Evolutionary conservation across 2,113 vertebrate genomes (phyloP).

Genomic region (Lonchura striata): DNA sequence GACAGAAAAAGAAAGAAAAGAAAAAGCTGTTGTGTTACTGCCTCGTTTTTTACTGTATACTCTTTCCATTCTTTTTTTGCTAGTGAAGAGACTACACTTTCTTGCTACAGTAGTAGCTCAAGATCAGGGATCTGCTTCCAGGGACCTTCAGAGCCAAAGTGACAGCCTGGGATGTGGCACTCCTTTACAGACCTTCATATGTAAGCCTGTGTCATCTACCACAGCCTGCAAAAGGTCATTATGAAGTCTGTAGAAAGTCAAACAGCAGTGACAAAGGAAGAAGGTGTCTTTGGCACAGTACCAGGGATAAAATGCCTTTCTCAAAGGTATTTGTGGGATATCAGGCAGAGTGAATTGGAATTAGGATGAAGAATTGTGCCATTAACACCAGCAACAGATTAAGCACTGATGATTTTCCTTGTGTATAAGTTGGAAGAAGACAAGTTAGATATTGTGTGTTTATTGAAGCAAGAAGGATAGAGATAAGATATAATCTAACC

Average conservation of each 20-base stretch:
- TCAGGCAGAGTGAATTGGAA: constrained; percentile 30
- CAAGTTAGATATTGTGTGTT: constrained; percentile 15
- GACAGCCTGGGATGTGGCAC: constrained; percentile 15
- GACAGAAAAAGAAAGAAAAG: neutral
- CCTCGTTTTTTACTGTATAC: neutral
- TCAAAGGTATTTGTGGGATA: constrained; percentile 43
- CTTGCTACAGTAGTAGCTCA: neutral
- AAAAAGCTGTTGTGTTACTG: neutral
- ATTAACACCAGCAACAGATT: constrained; percentile 18
- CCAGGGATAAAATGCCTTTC: constrained; percentile 19
- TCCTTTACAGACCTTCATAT: neutral
- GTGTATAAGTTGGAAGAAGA: neutral
- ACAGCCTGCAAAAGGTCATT: constrained; percentile 31
- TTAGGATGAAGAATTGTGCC: constrained; percentile 6
- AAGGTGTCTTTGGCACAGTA: constrained; percentile 58
- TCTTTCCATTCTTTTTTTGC: neutral
- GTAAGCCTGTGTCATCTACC: neutral
- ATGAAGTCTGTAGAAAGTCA: constrained; percentile 30
- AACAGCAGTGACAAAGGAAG: neutral
- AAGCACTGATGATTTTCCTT: neutral
- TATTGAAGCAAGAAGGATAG: constrained; percentile 47
- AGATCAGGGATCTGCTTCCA: constrained; percentile 21
- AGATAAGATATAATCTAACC: constrained; percentile 49
- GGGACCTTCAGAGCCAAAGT: neutral
- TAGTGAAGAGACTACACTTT: neutral